Evolutionary conservation across 2,888 invertebrate genomes (phyloP), one percentile per base, ranked within the genome.

Genomic region (Eristalis arbustorum): DNA sequence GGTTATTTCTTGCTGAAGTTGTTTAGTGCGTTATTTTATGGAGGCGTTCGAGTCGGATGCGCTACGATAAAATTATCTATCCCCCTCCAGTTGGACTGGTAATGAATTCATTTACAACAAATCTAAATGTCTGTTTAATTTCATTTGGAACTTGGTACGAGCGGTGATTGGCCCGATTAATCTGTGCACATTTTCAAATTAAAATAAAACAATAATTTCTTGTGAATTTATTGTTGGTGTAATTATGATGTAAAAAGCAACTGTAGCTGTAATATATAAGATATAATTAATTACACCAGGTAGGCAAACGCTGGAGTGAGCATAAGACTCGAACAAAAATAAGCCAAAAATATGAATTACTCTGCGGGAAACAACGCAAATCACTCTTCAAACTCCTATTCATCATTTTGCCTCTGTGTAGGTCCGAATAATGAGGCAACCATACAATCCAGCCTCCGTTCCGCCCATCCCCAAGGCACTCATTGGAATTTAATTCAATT

Each of bases 21-120:
- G 87, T 87, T 83, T 87, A 78, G 74, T 83, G 61, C 63, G 75
- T 79, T 87, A 78, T 87, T 87, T 59, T 83, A 87, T 87, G 83
- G 78, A 79, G 87, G 56, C 68, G 75, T 83, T 74, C 63, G 63
- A 62, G 69, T 23, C 59, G 42, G 22, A 57, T 59, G 49, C 25
- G 22, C 68, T 66, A 49, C 67, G 75, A 82, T 87, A 82, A 83
- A 67, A 83, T 87, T 64, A 68, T 78, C 68, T 82, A 74, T 78
- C 25, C 72, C 18, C 37, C 42, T 14, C 42, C 34, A 42, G 62
- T 75, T 78, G 28, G 59, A 59, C 67, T 78, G 66, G 77, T 78
- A 71, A 75, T 82, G 74, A 81, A 73, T 77, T 77, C 71, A 14
- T 69, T 77, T 68, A 34, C 68, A 66, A 80, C 28, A 64, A 40